A percentile compares a stretch with the other conserved stretches of the same genome.
phyloP scores from a whole-genome alignment of 2,797 vertebrate genomes.

The Sylvia borin region DNA sequence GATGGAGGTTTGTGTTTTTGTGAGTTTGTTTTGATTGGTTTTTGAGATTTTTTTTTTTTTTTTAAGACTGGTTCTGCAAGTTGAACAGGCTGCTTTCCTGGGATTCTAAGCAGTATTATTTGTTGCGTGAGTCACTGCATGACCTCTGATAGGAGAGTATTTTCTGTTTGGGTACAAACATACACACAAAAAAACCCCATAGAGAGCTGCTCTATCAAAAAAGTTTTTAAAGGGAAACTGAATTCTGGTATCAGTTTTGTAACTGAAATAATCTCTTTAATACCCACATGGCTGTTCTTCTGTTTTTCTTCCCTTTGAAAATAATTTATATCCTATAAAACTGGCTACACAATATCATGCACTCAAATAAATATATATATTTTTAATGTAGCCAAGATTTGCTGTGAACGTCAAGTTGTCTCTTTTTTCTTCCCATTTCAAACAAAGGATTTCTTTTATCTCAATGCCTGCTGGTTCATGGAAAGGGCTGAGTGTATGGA shows the following conservation, averaged over 20 bases:
- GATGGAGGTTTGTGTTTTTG: fast-evolving
- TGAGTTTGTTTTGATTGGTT: not conserved
- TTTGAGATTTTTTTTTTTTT: not conserved
- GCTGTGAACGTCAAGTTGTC: not conserved
- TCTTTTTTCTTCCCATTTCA: not conserved
- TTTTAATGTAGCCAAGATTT: not conserved
- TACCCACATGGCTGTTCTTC: not conserved
- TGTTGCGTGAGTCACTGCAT: not conserved
- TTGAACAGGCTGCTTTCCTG: not conserved
- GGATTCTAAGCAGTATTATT: not conserved
- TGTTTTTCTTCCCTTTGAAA: not conserved
- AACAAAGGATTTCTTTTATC: not conserved
- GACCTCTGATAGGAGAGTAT: not conserved
- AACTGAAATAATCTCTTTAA: not conserved
- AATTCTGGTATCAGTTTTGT: not conserved
- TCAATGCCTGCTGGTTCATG: not conserved
- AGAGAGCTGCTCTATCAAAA: not conserved
- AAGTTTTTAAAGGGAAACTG: not conserved
- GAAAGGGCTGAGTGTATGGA: not conserved
- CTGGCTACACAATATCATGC: not conserved
- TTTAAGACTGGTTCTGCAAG: not conserved
- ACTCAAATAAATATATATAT: not conserved
- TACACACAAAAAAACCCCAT: not conserved
- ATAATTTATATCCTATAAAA: not conserved
- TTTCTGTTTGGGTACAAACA: not conserved